Base-by-base conservation (phyloP, 2,888 invertebrate species). In the Eretmocerus hayati region DNA sequence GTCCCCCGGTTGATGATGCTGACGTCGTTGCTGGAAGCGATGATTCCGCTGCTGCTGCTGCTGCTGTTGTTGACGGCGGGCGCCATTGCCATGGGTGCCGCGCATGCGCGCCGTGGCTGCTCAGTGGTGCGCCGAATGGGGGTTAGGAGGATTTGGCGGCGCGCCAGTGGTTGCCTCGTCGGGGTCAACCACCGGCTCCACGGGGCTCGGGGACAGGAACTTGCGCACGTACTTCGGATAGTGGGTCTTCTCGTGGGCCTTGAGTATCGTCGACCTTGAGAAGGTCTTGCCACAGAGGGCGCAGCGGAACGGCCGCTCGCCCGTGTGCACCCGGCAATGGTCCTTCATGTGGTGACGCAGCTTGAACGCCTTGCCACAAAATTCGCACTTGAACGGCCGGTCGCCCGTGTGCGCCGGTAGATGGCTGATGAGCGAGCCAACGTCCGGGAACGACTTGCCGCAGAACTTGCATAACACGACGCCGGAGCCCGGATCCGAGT, bases 281-380 rank as follows among this genome's bases (percentile, higher is more conserved):
- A 91, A 91, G 56, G 90, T 90, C 73, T 91, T 91, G 56, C 90
- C 90, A 74, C 91, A 91, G 61, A 90, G 77, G 55, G 85, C 83
- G 74, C 90, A 91, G 62, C 90, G 82, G 77, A 91, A 91, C 39
- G 90, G 90, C 60, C 90, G 78, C 72, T 91, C 90, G 60, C 91
- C 91, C 61, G 90, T 91, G 72, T 91, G 91, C 56, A 91, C 90
- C 66, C 90, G 83, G 76, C 90, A 90, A 72, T 91, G 91, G 77
- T 91, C 90, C 75, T 91, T 91, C 90, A 91, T 90, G 76, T 91
- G 90, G 72, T 91, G 90, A 56, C 90, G 80, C 67, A 91, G 76
- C 72, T 91, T 91, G 78, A 91, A 91, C 62, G 90, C 90, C 75
- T 91, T 91, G 57, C 90, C 90, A 75, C 91, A 91, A 76, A 90